phyloP scores from a whole-genome alignment of 2,113 vertebrate species.

The Haemorhous mexicanus region DNA sequence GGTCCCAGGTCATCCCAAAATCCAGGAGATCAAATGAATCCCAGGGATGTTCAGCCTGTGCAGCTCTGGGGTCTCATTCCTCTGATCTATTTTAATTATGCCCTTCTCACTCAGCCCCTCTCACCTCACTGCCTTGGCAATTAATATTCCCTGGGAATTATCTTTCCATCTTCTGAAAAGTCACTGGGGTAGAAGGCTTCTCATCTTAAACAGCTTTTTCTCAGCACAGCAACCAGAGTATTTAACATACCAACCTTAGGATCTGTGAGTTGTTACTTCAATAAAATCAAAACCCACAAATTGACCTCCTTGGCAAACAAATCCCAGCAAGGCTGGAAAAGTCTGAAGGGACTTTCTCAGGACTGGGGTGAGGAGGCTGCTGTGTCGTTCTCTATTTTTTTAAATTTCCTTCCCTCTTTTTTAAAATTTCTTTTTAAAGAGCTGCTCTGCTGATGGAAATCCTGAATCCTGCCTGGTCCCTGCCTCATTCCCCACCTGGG shows the following conservation, averaged over 20 bases:
- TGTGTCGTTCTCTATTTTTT: neutral
- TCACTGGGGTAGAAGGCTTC: neutral
- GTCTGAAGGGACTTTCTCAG: neutral
- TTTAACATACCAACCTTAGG: neutral
- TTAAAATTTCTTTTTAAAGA: neutral
- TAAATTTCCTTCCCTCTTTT: neutral
- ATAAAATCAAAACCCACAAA: neutral
- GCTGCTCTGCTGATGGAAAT: neutral
- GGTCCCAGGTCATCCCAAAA: neutral
- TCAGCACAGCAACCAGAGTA: neutral
- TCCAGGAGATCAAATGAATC: neutral
- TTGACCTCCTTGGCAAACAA: neutral
- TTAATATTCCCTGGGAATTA: neutral
- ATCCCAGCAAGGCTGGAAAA: constrained; percentile 3
- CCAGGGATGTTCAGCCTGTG: neutral
- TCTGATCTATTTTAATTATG: neutral
- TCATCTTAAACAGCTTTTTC: neutral
- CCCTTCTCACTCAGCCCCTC: neutral
- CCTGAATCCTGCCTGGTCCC: neutral
- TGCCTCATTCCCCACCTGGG: neutral
- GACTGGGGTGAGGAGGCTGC: neutral
- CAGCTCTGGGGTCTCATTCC: neutral
- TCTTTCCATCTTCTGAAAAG: neutral
- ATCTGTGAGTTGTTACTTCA: neutral
- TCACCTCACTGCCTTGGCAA: neutral